phyloP scores from a whole-genome alignment of 2,888 invertebrate genomes.

The Volucella inanis region DNA sequence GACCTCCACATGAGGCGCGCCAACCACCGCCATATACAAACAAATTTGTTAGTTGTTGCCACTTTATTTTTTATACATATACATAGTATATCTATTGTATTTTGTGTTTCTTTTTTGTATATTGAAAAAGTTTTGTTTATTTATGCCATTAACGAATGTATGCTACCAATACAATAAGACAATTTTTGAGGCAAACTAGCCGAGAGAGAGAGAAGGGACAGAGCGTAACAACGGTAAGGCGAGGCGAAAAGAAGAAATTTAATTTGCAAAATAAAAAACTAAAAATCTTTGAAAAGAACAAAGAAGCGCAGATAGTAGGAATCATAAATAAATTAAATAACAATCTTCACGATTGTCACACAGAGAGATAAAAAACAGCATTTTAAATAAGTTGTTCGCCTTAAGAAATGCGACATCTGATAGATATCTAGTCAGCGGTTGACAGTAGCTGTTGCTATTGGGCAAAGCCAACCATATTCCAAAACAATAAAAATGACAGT shows the following conservation, averaged over 20 bases:
- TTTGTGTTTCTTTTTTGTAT: conserved; percentile 39
- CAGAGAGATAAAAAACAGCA: conserved; percentile 61
- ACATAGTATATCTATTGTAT: neutral
- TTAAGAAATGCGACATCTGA: conserved; percentile 60
- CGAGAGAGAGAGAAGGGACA: conserved; percentile 2
- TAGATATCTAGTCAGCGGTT: conserved; percentile 40
- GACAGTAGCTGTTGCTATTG: conserved; percentile 32
- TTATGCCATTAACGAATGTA: conserved; percentile 68
- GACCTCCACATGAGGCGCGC: conserved; percentile 60
- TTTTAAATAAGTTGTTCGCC: conserved; percentile 63
- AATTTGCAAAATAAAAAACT: conserved; percentile 40
- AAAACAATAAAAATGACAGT: conserved; percentile 20
- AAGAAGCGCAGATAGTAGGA: conserved; percentile 42
- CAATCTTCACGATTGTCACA: conserved; percentile 58
- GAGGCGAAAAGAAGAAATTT: conserved; percentile 18
- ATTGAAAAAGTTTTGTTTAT: conserved; percentile 64
- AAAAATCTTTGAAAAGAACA: conserved; percentile 19
- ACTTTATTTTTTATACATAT: too few relatives aligned
- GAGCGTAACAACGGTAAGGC: neutral
- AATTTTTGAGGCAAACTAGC: neutral
- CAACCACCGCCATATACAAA: conserved; percentile 57
- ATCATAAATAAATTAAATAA: conserved; percentile 69
- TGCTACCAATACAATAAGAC: conserved; percentile 51
- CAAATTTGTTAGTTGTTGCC: conserved; percentile 19
- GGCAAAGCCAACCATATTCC: conserved; percentile 17